Conservation (phyloP, 23 tunicate genomes). For the Diplosoma virens region DNA sequence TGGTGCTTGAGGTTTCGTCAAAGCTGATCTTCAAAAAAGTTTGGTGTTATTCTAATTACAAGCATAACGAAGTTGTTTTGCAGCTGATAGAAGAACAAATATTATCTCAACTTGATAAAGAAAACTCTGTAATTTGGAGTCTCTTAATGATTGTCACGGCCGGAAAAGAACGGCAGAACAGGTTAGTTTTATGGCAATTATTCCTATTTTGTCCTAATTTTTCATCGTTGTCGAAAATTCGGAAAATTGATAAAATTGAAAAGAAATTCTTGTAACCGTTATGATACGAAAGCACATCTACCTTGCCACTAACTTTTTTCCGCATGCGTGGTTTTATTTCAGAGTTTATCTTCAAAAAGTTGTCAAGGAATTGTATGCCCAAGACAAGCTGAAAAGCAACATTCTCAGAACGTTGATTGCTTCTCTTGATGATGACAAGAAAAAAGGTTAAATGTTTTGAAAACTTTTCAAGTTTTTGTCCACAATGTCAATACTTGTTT, state of each 20-base stretch:
- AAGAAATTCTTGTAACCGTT: too few relatives aligned
- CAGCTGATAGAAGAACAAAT: slow-evolving; percentile 49
- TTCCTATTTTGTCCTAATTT: too few relatives aligned
- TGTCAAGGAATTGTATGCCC: slow-evolving; percentile 47
- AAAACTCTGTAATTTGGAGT: slow-evolving; percentile 45
- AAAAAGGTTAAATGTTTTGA: too few relatives aligned
- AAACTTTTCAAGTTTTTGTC: too few relatives aligned
- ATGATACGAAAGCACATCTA: too few relatives aligned
- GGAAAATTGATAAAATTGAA: too few relatives aligned
- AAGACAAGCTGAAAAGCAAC: slow-evolving; percentile 36
- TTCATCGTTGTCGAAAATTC: too few relatives aligned
- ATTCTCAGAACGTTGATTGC: slow-evolving; percentile 19
- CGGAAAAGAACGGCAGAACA: slow-evolving; percentile 35
- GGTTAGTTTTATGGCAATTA: not conserved
- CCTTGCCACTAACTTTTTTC: not conserved
- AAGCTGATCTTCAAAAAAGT: too few relatives aligned
- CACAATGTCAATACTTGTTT: not conserved
- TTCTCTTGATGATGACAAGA: slow-evolving; percentile 11
- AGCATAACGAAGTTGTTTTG: too few relatives aligned
- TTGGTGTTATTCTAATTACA: too few relatives aligned
- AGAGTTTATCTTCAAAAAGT: slow-evolving; percentile 57
- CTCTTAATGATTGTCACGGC: slow-evolving; percentile 37
- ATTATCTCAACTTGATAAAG: slow-evolving; percentile 15
- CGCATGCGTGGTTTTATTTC: not conserved
- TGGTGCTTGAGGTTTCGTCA: too few relatives aligned